Percentiles rank a stretch among this genome's conserved stretches.
These are phyloP conservation scores for Drosophila limbata DNA, from an alignment of 2,888 invertebrate species.

Conservation along the genomic window DNA sequence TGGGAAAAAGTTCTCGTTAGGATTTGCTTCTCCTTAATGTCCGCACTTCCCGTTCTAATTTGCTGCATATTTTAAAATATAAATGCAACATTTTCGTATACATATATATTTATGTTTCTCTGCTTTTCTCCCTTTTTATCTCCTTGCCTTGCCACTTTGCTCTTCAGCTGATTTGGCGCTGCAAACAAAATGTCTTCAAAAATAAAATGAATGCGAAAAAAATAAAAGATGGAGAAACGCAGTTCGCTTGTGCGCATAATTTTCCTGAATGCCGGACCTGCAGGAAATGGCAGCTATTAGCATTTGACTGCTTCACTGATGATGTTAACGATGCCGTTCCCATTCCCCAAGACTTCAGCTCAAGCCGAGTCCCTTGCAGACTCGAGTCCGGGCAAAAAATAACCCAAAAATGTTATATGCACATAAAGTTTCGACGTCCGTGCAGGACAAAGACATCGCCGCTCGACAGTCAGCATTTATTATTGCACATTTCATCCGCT, in stretches of 20 bases:
- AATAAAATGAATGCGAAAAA: slow-evolving; percentile 18
- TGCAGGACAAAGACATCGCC: slow-evolving; percentile 56
- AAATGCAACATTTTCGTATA: slow-evolving; percentile 70
- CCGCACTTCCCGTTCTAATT: slow-evolving; percentile 63
- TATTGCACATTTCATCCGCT: slow-evolving; percentile 76
- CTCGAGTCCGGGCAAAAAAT: slow-evolving; percentile 6
- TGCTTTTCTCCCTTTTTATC: neutral
- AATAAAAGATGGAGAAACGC: slow-evolving; percentile 35
- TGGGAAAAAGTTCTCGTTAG: slow-evolving; percentile 18
- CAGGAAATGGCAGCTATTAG: slow-evolving; percentile 80
- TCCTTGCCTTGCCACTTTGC: neutral
- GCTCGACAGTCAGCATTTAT: slow-evolving; percentile 68
- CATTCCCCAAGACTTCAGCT: neutral
- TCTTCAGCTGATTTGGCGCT: slow-evolving; percentile 38
- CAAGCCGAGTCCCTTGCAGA: neutral
- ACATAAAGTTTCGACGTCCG: slow-evolving; percentile 67
- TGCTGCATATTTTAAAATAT: slow-evolving; percentile 74
- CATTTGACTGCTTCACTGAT: slow-evolving; percentile 80
- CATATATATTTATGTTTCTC: slow-evolving; percentile 5
- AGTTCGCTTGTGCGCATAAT: slow-evolving; percentile 73
- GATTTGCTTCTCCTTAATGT: slow-evolving; percentile 37
- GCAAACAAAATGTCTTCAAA: slow-evolving; percentile 60
- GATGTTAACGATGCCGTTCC: slow-evolving; percentile 70
- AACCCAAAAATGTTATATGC: slow-evolving; percentile 54
- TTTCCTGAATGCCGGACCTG: slow-evolving; percentile 75